Conservation (phyloP, 2,888 invertebrate genomes). For the Ceraclea dissimilis region DNA sequence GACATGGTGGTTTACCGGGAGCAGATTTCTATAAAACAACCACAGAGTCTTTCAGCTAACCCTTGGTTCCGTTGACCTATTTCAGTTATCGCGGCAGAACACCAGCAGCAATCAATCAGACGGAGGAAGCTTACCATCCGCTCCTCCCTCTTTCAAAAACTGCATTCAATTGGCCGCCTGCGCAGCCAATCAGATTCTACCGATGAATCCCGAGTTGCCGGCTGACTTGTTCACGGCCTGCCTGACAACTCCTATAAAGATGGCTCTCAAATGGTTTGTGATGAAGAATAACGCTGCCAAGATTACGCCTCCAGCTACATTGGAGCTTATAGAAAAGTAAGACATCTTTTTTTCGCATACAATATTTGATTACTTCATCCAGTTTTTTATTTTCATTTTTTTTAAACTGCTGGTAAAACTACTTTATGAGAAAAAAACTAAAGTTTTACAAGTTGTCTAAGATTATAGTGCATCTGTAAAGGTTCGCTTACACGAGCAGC, state of each 20-base stretch:
- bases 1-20: too few species aligned
- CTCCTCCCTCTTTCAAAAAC: constrained; percentile 64
- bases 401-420: too few species aligned
- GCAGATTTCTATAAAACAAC: too few species aligned
- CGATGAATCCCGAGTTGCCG: constrained; percentile 95
- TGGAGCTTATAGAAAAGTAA: constrained; percentile 87
- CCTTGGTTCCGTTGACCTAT: too few species aligned
- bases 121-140: background rate
- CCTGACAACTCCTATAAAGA: constrained; percentile 96
- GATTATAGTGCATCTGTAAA: too few species aligned
- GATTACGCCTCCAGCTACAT: constrained; percentile 71
- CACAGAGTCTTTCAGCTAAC: too few species aligned
- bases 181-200: constrained; percentile 84
- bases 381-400: too few species aligned
- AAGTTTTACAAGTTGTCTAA: too few species aligned
- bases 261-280: constrained; percentile 91
- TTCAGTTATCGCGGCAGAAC: constrained; percentile 14
- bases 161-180: constrained; percentile 98
- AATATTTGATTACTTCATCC: too few species aligned
- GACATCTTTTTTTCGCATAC: constrained; percentile 30
- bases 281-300: constrained; percentile 71
- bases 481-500: too few species aligned
- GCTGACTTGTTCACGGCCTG: constrained; percentile 97
- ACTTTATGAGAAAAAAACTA: too few species aligned
- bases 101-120: background rate